Conservation (phyloP, 2,888 invertebrate genomes). For the Tenthredo amoena region DNA sequence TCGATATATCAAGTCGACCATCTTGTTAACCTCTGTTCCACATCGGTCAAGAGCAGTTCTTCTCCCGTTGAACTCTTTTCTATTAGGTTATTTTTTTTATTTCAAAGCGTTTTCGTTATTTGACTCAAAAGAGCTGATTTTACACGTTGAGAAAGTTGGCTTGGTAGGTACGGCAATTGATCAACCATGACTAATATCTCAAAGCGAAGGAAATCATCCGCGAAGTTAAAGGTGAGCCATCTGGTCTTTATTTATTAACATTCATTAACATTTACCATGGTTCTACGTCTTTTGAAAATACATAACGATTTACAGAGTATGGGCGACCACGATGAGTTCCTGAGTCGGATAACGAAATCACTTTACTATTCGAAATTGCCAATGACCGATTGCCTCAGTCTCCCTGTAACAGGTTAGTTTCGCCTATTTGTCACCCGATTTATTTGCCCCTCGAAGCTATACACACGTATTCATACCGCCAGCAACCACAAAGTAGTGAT, state of each 20-base stretch:
- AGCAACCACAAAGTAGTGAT: too few species aligned
- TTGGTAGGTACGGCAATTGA: not conserved
- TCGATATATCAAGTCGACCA: constrained; percentile 20
- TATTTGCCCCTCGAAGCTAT: not conserved
- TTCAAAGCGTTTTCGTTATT: constrained; percentile 25
- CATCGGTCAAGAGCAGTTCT: constrained; percentile 12
- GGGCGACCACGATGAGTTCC: constrained; percentile 88
- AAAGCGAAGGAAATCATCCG: constrained; percentile 80
- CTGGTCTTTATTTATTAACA: constrained; percentile 48
- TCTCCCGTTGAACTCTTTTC: not conserved
- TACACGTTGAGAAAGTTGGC: constrained; percentile 2
- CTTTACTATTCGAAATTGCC: constrained; percentile 92
- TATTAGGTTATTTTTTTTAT: constrained; percentile 29
- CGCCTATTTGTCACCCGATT: constrained; percentile 52
- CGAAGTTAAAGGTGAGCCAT: constrained; percentile 80
- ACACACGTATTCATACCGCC: too few species aligned
- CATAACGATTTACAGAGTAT: constrained; percentile 79
- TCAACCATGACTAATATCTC: constrained; percentile 80
- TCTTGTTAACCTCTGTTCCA: constrained; percentile 10
- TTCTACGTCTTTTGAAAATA: not conserved
- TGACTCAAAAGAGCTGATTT: not conserved
- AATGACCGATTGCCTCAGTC: constrained; percentile 85
- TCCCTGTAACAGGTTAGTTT: constrained; percentile 89
- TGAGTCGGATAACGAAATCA: constrained; percentile 91
- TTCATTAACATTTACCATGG: not conserved